Conservation (phyloP, 2,888 invertebrate genomes). For the Synergus itoensis region DNA sequence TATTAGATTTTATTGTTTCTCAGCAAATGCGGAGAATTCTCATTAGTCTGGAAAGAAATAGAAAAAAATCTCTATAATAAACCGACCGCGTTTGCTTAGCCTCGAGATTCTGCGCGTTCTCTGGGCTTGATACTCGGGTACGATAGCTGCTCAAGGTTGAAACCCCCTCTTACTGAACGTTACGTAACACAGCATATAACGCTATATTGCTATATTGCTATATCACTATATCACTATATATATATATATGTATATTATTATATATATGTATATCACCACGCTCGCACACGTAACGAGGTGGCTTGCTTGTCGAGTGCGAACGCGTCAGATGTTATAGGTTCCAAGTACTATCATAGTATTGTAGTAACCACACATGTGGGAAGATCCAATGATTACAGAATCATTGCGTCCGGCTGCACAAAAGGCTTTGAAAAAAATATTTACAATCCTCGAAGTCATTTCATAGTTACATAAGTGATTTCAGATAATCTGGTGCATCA, state of each 20-base stretch:
- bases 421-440: constrained; percentile 8
- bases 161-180: constrained; percentile 33
- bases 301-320: constrained; percentile 18
- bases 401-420: constrained; percentile 29
- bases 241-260: too few species aligned
- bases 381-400: constrained; percentile 38
- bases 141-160: constrained; percentile 42
- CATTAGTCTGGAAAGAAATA: constrained; percentile 28
- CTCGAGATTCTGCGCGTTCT: constrained; percentile 38
- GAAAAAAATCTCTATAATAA: constrained; percentile 38
- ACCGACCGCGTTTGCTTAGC: constrained; percentile 37
- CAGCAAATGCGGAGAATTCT: constrained; percentile 22
- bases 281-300: constrained; percentile 22
- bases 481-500: neutral
- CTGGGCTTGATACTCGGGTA: constrained; percentile 29
- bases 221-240: neutral
- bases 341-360: constrained; percentile 28
- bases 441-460: neutral
- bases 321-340: constrained; percentile 23
- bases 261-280: neutral
- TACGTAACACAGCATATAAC: constrained; percentile 34
- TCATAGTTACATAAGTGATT: neutral
- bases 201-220: neutral
- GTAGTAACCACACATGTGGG: constrained; percentile 24
- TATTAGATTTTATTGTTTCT: constrained; percentile 32